Evolutionary conservation across 1,140 invertebrate genomes (phyloP).

Genomic region (Lepeophtheirus salmonis): DNA sequence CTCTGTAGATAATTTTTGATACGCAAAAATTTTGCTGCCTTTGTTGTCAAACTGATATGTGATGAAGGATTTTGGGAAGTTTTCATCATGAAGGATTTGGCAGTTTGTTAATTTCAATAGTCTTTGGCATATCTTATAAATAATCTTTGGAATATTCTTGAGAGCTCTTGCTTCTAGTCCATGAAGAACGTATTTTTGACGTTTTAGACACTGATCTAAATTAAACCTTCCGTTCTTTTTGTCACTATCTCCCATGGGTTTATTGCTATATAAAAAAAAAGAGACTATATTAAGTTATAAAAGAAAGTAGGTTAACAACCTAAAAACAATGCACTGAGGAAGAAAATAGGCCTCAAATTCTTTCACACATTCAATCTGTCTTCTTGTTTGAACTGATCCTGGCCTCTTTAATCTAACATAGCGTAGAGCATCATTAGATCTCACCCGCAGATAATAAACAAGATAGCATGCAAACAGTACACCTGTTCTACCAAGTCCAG

Average conservation of each 20-base stretch:
- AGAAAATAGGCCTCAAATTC: conserved; percentile 61
- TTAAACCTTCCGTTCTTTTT: conserved; percentile 35
- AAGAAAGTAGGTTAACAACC: neutral
- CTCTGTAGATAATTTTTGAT: neutral
- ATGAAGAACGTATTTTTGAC: conserved; percentile 52
- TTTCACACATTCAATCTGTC: conserved; percentile 56
- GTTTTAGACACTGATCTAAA: conserved; percentile 44
- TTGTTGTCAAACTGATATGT: neutral
- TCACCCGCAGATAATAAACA: conserved; percentile 51
- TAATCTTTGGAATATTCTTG: conserved; percentile 56
- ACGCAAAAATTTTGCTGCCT: neutral
- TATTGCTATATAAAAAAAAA: too few relatives aligned
- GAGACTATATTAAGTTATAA: neutral
- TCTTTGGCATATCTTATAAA: conserved; percentile 53
- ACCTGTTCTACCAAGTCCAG: conserved; percentile 63
- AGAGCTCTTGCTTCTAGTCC: conserved; percentile 57
- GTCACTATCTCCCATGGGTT: conserved; percentile 33
- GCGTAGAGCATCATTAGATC: conserved; percentile 56
- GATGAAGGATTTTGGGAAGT: conserved; percentile 12
- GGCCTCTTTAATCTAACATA: conserved; percentile 57
- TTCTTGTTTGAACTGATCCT: conserved; percentile 53
- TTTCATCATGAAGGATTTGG: conserved; percentile 18
- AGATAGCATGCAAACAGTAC: conserved; percentile 69
- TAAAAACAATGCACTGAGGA: conserved; percentile 30
- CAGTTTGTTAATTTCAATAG: conserved; percentile 42